Evolutionary conservation across 1,140 invertebrate genomes (phyloP), one percentile per base, ranked within the genome.

Genomic region (Rhopalosiphum padi): DNA sequence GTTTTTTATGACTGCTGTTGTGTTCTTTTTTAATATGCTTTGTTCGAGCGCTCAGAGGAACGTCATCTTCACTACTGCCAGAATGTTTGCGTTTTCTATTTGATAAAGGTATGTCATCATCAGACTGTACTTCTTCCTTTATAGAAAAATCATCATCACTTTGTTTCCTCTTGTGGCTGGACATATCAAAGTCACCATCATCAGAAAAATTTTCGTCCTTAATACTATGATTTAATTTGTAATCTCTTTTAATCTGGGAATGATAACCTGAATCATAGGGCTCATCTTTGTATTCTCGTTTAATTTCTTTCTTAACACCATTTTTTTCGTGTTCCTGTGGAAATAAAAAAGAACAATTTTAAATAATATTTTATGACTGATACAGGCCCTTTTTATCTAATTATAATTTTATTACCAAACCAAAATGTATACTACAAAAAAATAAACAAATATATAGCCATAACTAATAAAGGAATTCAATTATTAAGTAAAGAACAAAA

Each of bases 21-120:
- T 96, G 96, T 95, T 96, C 97, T 94, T 97, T 97, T 95, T 97
- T 97, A 60, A 96, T 94, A 95, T 97, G 97, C 95, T 97, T 98
- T 93, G 91, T 85, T 90, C 97, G 95, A 89, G 96, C 95, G 94
- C 96, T 96, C 94, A 98, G 94, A 93, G 97, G 97, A 94, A 97
- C 94, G 95, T 98, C 96, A 95, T 97, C 96, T 90, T 97, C 96
- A 94, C 97, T 96, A 60, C 83, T 87, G 15, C 23, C 48, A 51
- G 77, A 92, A 41, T 35, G 51, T 43, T 91, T 86, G 8, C 94
- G 83, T 89, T 94, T 94, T 77, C 94, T 91, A 51, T 91, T 94
- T 21, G 90, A 93, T 93, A 93, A 93, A 51, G 91, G 91, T 93
- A 93, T 22, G 23, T 93, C 91, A 55, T 93, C 91, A 55, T 93